Evolutionary conservation across 2,888 invertebrate species (phyloP), one percentile per base, ranked within the genome.

Genomic region (Lingula anatina): DNA sequence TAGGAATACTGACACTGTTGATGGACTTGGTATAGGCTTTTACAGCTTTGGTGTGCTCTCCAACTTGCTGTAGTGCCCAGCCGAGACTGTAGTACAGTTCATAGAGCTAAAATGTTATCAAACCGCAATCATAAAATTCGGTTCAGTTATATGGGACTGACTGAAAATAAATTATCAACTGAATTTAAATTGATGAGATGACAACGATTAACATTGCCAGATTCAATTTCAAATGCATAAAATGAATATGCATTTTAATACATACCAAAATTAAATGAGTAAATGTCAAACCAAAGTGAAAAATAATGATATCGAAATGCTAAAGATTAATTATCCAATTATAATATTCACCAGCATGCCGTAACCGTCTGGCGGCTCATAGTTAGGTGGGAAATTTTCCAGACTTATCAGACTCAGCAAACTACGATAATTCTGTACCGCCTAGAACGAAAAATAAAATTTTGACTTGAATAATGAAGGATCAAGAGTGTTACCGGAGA

Each of bases 61-160:
- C 59, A 26, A 65, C 23, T 28, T 68, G 64, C 46, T 71, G 71
- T 12, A 65, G 57, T n/a, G 69, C 71, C 37, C 68, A 60, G 1
- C 65, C 71, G 9, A 71, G 56, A 41, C 70, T 70, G 40, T 64
- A 68, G 47, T 67, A 60, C 5, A 62, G 47, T 53, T 70, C 71
- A 51, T 70, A 71, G 39, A 66, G 47, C 71, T 71, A 61, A 18
- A 56, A 49, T n/a, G n/a, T n/a, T n/a, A n/a, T n/a, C n/a, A n/a
- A n/a, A n/a, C n/a, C n/a, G n/a, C n/a, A n/a, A n/a, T n/a, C n/a
- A n/a, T n/a, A n/a, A n/a, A n/a, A n/a, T n/a, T n/a, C n/a, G n/a
- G n/a, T n/a, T n/a, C n/a, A n/a, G n/a, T n/a, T n/a, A n/a, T n/a
- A n/a, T n/a, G n/a, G n/a, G n/a, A n/a, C n/a, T n/a, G n/a, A n/a